Conservation (phyloP, 2,113 vertebrate species). For the Brachirus orientalis region DNA sequence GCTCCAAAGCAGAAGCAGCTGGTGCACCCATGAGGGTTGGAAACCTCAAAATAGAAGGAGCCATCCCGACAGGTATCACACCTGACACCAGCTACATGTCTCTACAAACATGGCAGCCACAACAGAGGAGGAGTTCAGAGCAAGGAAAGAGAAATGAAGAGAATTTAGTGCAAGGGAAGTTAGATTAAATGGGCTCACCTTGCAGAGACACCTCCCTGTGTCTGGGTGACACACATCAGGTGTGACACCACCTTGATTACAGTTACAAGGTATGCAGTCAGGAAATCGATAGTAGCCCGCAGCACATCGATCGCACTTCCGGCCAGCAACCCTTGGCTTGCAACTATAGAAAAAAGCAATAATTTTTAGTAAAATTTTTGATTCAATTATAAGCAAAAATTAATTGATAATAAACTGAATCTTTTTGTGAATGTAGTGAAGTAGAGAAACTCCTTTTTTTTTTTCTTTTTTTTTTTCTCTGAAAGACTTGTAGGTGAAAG, state of each 20-base stretch:
- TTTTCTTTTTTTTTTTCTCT: conserved; percentile 4
- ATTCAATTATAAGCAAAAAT: not conserved
- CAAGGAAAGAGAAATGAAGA: not conserved
- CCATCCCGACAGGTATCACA: conserved; percentile 86
- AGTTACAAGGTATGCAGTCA: conserved; percentile 86
- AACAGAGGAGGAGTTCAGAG: conserved; percentile 32
- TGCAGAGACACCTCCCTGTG: conserved; percentile 91
- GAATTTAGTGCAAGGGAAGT: not conserved
- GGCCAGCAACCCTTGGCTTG: conserved; percentile 86
- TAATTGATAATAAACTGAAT: not conserved
- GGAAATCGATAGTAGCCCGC: conserved; percentile 88
- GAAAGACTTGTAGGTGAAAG: not conserved
- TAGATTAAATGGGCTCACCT: conserved; percentile 78
- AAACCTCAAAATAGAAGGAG: conserved; percentile 88
- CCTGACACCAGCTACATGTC: conserved; percentile 85
- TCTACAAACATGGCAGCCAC: conserved; percentile 76
- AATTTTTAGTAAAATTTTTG: not conserved
- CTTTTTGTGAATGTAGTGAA: not conserved
- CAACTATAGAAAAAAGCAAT: conserved; percentile 80
- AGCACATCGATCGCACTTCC: conserved; percentile 87
- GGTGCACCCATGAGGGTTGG: conserved; percentile 88
- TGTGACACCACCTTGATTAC: conserved; percentile 84
- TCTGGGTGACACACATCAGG: conserved; percentile 83
- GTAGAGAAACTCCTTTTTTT: too few species aligned
- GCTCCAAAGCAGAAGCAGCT: conserved; percentile 93